Evolutionary conservation across 2,797 vertebrate genomes (phyloP).

Genomic region (Saxicola maurus): DNA sequence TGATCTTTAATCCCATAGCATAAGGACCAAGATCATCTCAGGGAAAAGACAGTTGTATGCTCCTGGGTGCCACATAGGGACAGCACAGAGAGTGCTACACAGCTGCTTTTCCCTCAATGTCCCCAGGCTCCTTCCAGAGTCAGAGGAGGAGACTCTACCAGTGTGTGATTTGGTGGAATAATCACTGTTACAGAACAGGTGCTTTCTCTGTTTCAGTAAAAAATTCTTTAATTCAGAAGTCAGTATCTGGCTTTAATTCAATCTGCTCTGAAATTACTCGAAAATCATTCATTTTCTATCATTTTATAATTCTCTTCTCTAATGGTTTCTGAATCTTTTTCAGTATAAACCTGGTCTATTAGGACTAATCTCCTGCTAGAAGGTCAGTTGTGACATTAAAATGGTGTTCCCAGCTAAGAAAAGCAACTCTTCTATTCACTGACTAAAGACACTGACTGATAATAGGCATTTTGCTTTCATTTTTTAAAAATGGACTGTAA

Average conservation of each 20-base stretch:
- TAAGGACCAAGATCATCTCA: neutral
- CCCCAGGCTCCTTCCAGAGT: neutral
- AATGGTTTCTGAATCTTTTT: neutral
- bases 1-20: neutral
- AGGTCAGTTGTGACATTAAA: neutral
- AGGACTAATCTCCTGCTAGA: neutral
- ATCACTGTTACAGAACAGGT: neutral
- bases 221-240: neutral
- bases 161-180: neutral
- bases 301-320: neutral
- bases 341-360: neutral
- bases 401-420: neutral
- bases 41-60: neutral
- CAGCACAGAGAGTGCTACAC: neutral
- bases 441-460: neutral
- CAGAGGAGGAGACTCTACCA: neutral
- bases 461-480: neutral
- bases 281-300: neutral
- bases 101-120: neutral
- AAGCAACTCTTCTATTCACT: neutral
- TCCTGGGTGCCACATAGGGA: neutral
- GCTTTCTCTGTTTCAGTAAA: neutral
- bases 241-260: neutral
- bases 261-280: neutral
- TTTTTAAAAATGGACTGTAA: neutral